These are phyloP conservation scores for Corydoras maculifer DNA, from an alignment of 2,113 vertebrate genomes.

Conservation along the genomic window DNA sequence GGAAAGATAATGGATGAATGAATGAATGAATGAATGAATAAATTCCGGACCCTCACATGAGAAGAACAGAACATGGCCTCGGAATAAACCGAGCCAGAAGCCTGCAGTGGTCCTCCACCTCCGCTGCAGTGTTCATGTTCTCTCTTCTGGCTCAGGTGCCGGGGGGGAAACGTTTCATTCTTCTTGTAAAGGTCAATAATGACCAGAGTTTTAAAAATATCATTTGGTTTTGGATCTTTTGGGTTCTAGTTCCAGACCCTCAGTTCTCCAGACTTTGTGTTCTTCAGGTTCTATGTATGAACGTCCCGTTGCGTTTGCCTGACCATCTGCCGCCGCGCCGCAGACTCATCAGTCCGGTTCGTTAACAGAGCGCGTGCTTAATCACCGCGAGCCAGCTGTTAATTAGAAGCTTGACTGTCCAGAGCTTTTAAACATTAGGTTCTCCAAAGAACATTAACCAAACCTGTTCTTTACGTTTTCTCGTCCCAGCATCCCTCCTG, in stretches of 20 bases:
- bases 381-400: constrained; percentile 37
- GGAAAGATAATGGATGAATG: no score
- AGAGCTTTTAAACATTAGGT: no score
- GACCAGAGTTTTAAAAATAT: no score
- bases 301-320: constrained; percentile 20
- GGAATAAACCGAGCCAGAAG: constrained; percentile 15
- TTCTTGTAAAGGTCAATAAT: no score
- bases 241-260: not conserved
- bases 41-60: constrained; percentile 19
- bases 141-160: not conserved
- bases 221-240: not conserved
- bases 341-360: constrained; percentile 40
- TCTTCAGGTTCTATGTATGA: constrained; percentile 1
- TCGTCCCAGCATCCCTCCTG: no score
- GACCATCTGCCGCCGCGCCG: constrained; percentile 34
- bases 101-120: constrained; percentile 23
- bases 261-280: not conserved
- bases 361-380: constrained; percentile 39
- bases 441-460: no score
- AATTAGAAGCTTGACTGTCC: not conserved
- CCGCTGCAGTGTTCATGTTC: constrained; percentile 18
- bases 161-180: no score
- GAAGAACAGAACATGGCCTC: constrained; percentile 39
- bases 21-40: no score
- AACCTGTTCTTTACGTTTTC: no score